Evolutionary conservation across 1,140 invertebrate genomes (phyloP), one percentile per base, ranked within the genome.

Genomic region (Procambarus virginalis): DNA sequence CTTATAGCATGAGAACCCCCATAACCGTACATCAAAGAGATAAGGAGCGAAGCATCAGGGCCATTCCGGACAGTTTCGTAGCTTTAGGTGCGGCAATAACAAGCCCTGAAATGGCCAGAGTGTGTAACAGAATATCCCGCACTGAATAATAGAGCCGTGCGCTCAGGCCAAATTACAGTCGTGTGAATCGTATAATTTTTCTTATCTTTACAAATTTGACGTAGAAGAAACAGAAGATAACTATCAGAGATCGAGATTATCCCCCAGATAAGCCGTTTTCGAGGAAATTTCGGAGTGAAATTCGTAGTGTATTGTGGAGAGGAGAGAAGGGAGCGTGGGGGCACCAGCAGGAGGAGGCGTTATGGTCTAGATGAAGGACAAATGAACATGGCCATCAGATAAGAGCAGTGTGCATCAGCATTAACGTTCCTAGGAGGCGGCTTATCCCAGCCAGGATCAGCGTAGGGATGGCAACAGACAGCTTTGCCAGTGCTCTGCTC

Each of bases 21-120:
- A 73, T 73, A 73, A 73, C 68, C 68, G n/a, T 73, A 4, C 68
- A 73, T 73, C 68, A 73, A 34, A 73, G 68, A 73, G 68, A 73
- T 73, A 73, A 73, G 68, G 68, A 22, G 22, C 22, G 68, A 34
- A 73, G 20, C 68, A 73, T 73, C 68, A 73, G 68, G 22, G n/a
- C n/a, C 68, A 73, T 73, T 34, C 68, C 68, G n/a, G 68, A 34
- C 22, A 73, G 68, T 73, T 22, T 73, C 22, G n/a, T 73, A 73
- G 68, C 68, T 34, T 34, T 73, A 73, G 68, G n/a, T 73, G 22
- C n/a, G 8, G 68, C 68, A 73, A 73, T 73, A 73, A 34, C 68
- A 73, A 34, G 68, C 68, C 68, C 68, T 34, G 68, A 8, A 34
- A 73, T 34, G 68, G 22, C 68, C 68, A 34, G 68, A 22, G n/a